These are phyloP conservation scores for Anas georgica DNA, from an alignment of 2,797 vertebrate genomes.

Conservation along the genomic window DNA sequence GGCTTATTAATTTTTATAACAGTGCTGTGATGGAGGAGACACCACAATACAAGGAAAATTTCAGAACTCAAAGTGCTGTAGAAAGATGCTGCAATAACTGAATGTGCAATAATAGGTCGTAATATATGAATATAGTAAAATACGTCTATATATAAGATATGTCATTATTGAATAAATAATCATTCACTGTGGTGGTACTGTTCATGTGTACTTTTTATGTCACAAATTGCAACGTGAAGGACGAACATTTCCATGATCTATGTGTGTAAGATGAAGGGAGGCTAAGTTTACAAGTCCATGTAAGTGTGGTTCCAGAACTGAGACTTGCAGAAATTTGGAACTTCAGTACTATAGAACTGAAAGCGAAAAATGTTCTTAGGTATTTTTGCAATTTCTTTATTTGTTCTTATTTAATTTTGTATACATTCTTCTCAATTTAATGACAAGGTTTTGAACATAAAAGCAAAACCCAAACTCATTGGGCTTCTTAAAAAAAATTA, in stretches of 20 bases:
- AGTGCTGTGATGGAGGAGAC: conserved; percentile 23
- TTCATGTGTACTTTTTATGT: neutral
- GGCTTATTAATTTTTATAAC: conserved; percentile 61
- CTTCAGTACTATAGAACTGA: neutral
- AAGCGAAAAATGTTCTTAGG: neutral
- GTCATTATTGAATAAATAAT: neutral
- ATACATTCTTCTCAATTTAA: neutral
- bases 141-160: neutral
- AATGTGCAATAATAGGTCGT: neutral
- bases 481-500: neutral
- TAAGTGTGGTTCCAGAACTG: neutral
- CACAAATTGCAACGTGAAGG: neutral
- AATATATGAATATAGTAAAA: neutral
- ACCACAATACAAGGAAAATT: neutral
- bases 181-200: neutral
- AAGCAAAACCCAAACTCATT: neutral
- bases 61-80: neutral
- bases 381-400: neutral
- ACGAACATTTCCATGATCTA: neutral
- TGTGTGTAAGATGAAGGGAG: neutral
- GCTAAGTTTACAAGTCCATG: neutral
- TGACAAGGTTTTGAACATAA: neutral
- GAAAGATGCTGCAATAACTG: conserved; percentile 4
- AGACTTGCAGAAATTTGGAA: neutral
- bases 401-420: neutral